phyloP scores from a whole-genome alignment of 2,888 invertebrate genomes.

The Dioctria rufipes region DNA sequence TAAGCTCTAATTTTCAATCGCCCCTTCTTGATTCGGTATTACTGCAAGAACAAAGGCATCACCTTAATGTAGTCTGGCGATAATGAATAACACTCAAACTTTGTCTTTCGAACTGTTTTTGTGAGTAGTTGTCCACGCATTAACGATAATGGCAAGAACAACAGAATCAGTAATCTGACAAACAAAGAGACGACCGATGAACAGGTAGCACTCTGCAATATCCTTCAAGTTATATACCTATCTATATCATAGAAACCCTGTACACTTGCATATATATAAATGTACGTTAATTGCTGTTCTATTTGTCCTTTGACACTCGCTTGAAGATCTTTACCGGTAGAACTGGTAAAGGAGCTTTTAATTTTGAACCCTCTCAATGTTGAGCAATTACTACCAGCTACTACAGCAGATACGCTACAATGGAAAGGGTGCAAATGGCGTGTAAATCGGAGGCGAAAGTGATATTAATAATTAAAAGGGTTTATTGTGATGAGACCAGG shows the following conservation, averaged over 20 bases:
- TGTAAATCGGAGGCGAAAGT: slow-evolving; percentile 39
- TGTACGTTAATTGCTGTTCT: slow-evolving; percentile 29
- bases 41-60: background rate
- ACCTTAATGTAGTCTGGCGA: background rate
- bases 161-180: slow-evolving; percentile 8
- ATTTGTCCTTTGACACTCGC: slow-evolving; percentile 33
- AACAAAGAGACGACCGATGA: background rate
- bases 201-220: background rate
- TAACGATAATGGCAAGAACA: slow-evolving; percentile 14
- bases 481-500: slow-evolving; percentile 14
- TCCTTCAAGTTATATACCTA: background rate
- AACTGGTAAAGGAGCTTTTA: slow-evolving; percentile 37
- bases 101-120: background rate
- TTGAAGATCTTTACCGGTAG: background rate
- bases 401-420: background rate
- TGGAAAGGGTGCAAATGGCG: slow-evolving; percentile 25
- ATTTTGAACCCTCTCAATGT: slow-evolving; percentile 29
- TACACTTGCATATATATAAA: background rate
- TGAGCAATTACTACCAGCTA: slow-evolving; percentile 21
- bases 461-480: slow-evolving; percentile 48
- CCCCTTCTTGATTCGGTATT: background rate
- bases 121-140: background rate
- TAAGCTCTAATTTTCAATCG: background rate
- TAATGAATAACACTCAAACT: slow-evolving; percentile 3
- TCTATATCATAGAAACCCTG: background rate